Percentiles rank a stretch among this genome's conserved stretches.
These are phyloP conservation scores for Lepus europaeus DNA, from an alignment of 2,113 vertebrate genomes.

Conservation along the genomic window DNA sequence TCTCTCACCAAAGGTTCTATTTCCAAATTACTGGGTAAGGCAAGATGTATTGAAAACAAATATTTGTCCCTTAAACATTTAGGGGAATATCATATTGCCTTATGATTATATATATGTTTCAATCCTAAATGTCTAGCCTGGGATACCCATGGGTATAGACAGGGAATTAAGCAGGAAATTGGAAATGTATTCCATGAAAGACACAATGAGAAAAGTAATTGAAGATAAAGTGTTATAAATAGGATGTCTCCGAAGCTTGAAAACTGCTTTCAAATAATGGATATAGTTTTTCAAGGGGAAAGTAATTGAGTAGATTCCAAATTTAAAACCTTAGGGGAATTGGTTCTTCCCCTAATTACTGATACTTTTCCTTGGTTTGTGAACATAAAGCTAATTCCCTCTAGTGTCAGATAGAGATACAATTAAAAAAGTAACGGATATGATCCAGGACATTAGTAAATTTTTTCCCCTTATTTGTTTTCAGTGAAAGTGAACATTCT, in stretches of 20 bases:
- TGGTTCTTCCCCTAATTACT: constrained; percentile 77
- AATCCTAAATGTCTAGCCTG: constrained; percentile 47
- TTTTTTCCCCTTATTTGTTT: constrained; percentile 42
- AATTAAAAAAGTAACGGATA: constrained; percentile 75
- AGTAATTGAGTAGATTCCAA: constrained; percentile 81
- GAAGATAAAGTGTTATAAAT: constrained; percentile 81
- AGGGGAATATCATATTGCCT: neutral
- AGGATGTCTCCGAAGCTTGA: constrained; percentile 79
- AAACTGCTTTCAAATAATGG: constrained; percentile 79
- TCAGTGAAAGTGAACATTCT: constrained; percentile 56
- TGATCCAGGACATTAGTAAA: constrained; percentile 52
- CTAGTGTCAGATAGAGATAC: constrained; percentile 66
- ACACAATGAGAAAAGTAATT: constrained; percentile 77
- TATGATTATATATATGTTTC: constrained; percentile 50
- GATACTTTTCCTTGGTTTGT: constrained; percentile 71
- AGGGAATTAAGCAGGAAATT: constrained; percentile 74
- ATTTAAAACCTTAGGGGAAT: constrained; percentile 76
- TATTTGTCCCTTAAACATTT: constrained; percentile 69
- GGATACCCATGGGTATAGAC: constrained; percentile 56
- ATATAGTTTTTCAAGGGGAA: constrained; percentile 80
- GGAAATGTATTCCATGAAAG: constrained; percentile 77
- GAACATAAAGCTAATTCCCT: constrained; percentile 63
- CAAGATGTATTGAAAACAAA: constrained; percentile 54
- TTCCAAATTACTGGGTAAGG: constrained; percentile 62
- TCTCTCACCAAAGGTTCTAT: constrained; percentile 29